Percentiles rank a stretch among this genome's conserved stretches.
Evolutionary conservation across 2,797 vertebrate species (phyloP).

Genomic region (Channallabes apus): DNA sequence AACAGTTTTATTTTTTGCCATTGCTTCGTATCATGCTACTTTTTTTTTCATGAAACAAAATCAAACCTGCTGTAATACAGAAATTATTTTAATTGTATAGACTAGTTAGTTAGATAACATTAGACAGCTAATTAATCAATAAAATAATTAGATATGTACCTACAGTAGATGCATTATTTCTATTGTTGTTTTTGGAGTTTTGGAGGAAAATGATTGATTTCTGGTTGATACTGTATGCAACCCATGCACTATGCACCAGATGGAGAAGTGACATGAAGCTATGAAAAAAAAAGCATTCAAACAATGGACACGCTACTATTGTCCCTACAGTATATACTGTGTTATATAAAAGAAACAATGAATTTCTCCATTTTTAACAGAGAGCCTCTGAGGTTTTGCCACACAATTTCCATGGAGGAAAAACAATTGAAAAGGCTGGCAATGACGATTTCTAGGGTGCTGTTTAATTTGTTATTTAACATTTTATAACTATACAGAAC

Average conservation of each 20-base stretch:
- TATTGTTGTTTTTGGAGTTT: neutral
- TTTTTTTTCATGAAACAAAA: neutral
- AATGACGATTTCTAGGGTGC: neutral
- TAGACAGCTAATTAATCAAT: neutral
- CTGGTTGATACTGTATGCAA: neutral
- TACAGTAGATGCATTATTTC: neutral
- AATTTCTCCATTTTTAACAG: conserved; percentile 9
- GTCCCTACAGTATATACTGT: neutral
- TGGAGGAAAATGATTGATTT: neutral
- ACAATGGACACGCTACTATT: neutral
- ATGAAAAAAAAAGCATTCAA: neutral
- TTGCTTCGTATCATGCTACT: neutral
- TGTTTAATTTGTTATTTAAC: neutral
- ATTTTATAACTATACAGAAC: too few species aligned
- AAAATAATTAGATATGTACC: neutral
- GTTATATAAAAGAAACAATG: neutral
- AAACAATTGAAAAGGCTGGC: neutral
- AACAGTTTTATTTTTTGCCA: neutral
- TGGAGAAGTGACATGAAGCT: neutral
- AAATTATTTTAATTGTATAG: neutral
- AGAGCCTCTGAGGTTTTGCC: neutral
- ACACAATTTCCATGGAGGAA: neutral
- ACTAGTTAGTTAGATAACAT: neutral
- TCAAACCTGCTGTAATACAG: neutral
- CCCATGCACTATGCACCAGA: neutral